Evolutionary conservation across 2,888 invertebrate genomes (phyloP).

Genomic region (Baccha elongata): DNA sequence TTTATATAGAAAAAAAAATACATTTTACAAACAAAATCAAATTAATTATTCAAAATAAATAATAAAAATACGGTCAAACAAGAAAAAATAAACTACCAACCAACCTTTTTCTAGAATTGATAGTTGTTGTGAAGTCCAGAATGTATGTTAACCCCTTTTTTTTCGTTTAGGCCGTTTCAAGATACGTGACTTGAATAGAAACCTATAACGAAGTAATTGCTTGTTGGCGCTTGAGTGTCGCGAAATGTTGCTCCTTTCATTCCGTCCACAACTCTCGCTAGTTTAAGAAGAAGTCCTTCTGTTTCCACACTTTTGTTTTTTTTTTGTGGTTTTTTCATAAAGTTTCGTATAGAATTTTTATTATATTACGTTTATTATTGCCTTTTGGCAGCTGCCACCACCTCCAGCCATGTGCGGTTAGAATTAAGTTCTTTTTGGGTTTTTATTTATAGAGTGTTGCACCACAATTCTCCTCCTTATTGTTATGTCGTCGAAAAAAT

Average conservation of each 20-base stretch:
- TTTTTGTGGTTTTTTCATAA: conserved; percentile 25
- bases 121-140: neutral
- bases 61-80: no score
- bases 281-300: neutral
- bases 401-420: conserved; percentile 24
- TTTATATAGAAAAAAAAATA: neutral
- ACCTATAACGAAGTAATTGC: conserved; percentile 16
- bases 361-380: conserved; percentile 29
- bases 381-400: conserved; percentile 28
- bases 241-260: conserved; percentile 12
- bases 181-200: conserved; percentile 60
- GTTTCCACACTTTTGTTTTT: neutral
- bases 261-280: neutral
- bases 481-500: no score
- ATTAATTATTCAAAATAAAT: conserved; percentile 34
- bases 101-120: neutral
- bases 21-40: conserved; percentile 3
- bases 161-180: no score
- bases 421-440: conserved; percentile 14
- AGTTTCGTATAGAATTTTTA: conserved; percentile 13
- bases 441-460: conserved; percentile 4
- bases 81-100: no score
- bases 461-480: no score
- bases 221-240: conserved; percentile 34
- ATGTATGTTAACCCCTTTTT: conserved; percentile 32